Evolutionary conservation across 2,113 vertebrate species (phyloP).

Genomic region (Rana temporaria): DNA sequence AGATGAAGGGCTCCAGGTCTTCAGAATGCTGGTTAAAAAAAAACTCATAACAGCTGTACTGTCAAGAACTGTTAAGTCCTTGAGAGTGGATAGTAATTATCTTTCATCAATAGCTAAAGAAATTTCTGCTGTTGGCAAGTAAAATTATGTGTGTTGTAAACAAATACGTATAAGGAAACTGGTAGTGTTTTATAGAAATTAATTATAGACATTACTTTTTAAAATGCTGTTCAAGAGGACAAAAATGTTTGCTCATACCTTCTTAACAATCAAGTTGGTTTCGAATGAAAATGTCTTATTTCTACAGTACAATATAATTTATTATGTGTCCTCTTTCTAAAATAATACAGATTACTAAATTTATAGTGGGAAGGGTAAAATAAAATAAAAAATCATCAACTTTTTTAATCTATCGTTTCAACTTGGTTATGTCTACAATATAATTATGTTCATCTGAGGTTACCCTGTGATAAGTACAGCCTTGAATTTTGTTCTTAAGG

Average conservation of each 20-base stretch:
- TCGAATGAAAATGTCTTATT: slow-evolving; percentile 7
- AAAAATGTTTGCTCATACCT: slow-evolving; percentile 33
- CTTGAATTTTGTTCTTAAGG: slow-evolving; percentile 66
- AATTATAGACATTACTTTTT: slow-evolving; percentile 43
- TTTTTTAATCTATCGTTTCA: too few species aligned
- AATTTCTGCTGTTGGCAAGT: too few species aligned
- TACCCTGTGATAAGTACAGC: not conserved
- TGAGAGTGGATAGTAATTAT: too few species aligned
- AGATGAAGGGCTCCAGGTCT: too few species aligned
- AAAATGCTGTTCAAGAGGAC: slow-evolving; percentile 7
- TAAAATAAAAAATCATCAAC: too few species aligned
- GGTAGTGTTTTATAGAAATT: slow-evolving; percentile 20
- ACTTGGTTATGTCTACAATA: too few species aligned
- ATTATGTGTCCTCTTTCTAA: not conserved
- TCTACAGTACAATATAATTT: not conserved
- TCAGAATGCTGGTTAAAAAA: too few species aligned
- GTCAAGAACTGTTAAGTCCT: too few species aligned
- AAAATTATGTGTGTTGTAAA: not conserved
- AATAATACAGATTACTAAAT: slow-evolving; percentile 21
- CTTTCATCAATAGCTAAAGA: too few species aligned
- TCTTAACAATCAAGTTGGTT: slow-evolving; percentile 22
- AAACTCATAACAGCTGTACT: too few species aligned
- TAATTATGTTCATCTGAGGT: too few species aligned
- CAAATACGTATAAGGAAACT: slow-evolving; percentile 1
- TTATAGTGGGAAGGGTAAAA: not conserved